phyloP scores from a whole-genome alignment of 2,797 vertebrate species.

The Neosalanx taihuensis region DNA sequence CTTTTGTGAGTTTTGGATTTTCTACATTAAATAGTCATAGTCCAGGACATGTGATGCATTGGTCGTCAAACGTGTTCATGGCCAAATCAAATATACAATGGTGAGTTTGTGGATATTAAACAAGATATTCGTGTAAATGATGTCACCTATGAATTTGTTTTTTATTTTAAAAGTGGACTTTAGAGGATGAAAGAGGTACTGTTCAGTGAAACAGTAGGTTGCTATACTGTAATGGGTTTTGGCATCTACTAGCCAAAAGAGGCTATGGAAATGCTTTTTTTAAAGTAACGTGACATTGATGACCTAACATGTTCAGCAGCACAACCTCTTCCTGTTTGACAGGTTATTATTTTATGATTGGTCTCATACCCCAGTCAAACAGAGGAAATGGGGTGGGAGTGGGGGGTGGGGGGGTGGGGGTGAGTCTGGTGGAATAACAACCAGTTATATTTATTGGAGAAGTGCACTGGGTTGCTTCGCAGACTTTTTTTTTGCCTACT shows the following conservation, averaged over 20 bases:
- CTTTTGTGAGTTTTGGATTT: slow-evolving; percentile 99
- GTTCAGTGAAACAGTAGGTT: slow-evolving; percentile 41
- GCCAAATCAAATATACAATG: slow-evolving; percentile 99
- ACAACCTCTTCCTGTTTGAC: slow-evolving; percentile 57
- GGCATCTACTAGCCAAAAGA: slow-evolving; percentile 45
- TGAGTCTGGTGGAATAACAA: slow-evolving; percentile 53
- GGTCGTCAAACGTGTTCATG: slow-evolving; percentile 72
- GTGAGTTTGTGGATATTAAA: slow-evolving; percentile 89
- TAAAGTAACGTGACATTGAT: slow-evolving; percentile 48
- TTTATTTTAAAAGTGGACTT: slow-evolving; percentile 64
- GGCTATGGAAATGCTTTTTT: slow-evolving; percentile 50
- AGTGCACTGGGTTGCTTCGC: slow-evolving; percentile 42
- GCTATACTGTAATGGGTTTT: slow-evolving; percentile 32
- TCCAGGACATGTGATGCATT: slow-evolving; percentile 90
- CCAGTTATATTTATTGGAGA: slow-evolving; percentile 47
- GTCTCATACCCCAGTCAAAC: slow-evolving; percentile 35
- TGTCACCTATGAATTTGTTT: slow-evolving; percentile 80
- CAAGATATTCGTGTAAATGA: slow-evolving; percentile 93
- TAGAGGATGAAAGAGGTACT: slow-evolving; percentile 53
- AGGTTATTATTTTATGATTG: slow-evolving; percentile 68
- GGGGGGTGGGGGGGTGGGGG: slow-evolving; percentile 11
- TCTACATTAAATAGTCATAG: slow-evolving; percentile 94
- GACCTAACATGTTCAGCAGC: slow-evolving; percentile 47
- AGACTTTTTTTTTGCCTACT: slow-evolving; percentile 41
- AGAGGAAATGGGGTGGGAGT: slow-evolving; percentile 49